Evolutionary conservation across 1,140 invertebrate species (phyloP).

Genomic region (Hycleus cichorii): DNA sequence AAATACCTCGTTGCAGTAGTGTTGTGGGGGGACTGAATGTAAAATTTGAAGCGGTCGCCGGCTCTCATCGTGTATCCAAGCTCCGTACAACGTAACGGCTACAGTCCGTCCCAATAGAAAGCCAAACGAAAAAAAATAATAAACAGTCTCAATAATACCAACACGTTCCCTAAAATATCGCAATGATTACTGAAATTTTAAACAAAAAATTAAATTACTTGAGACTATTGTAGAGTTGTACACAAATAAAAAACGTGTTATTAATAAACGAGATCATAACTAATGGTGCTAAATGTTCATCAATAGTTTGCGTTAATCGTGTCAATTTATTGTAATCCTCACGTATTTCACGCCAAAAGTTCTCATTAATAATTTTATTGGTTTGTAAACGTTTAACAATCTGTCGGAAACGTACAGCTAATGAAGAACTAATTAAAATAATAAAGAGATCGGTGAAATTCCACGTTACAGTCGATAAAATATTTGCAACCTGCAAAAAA

Average conservation of each 20-base stretch:
- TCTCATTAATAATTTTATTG: slow-evolving; percentile 28
- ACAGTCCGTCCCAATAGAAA: slow-evolving; percentile 52
- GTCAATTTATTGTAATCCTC: slow-evolving; percentile 52
- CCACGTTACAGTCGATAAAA: slow-evolving; percentile 59
- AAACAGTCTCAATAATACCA: slow-evolving; percentile 36
- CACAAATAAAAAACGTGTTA: slow-evolving; percentile 65
- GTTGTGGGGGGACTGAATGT: slow-evolving; percentile 48
- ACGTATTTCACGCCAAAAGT: slow-evolving; percentile 49
- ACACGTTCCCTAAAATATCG: slow-evolving; percentile 23
- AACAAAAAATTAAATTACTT: slow-evolving; percentile 44
- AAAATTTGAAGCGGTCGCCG: slow-evolving; percentile 47
- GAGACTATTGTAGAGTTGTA: slow-evolving; percentile 64
- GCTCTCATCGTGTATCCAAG: slow-evolving; percentile 56
- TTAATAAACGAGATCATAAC: slow-evolving; percentile 59
- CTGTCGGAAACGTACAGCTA: slow-evolving; percentile 51
- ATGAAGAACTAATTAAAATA: slow-evolving; percentile 51
- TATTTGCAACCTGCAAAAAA: slow-evolving; percentile 44
- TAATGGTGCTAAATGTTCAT: slow-evolving; percentile 49
- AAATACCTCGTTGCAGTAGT: slow-evolving; percentile 48
- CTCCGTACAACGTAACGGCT: slow-evolving; percentile 50
- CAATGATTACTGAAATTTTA: background rate
- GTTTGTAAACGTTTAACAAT: slow-evolving; percentile 48
- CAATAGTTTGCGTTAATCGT: slow-evolving; percentile 47
- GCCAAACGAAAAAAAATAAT: slow-evolving; percentile 56
- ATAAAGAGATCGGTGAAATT: slow-evolving; percentile 60